Conservation (phyloP, 2,113 vertebrate genomes). For the Megaleporinus macrocephalus region DNA sequence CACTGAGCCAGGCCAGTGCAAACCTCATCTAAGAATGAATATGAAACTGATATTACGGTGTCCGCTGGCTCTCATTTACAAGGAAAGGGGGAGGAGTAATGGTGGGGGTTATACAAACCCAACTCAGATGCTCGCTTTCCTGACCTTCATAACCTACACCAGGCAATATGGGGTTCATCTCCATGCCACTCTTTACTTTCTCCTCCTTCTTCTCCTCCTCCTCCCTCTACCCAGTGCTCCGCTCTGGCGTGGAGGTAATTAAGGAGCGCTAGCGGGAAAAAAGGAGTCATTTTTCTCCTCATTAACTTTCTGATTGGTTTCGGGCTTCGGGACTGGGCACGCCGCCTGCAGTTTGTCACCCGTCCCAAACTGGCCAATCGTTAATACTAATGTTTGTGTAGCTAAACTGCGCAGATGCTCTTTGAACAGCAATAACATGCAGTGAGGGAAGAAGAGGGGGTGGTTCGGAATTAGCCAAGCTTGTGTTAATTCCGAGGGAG, state of each 20-base stretch:
- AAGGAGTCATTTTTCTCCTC: conserved; percentile 96
- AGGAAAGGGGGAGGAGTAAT: conserved; percentile 57
- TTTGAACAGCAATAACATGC: conserved; percentile 86
- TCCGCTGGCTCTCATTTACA: conserved; percentile 67
- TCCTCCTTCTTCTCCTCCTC: conserved; percentile 41
- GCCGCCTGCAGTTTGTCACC: conserved; percentile 94
- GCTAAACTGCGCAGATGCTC: conserved; percentile 87
- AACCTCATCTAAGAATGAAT: conserved; percentile 17
- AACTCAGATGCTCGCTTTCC: conserved; percentile 76
- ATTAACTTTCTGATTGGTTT: conserved; percentile 99
- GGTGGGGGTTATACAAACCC: conserved; percentile 72
- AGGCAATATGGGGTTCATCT: conserved; percentile 71
- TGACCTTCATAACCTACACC: conserved; percentile 82
- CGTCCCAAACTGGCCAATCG: conserved; percentile 92
- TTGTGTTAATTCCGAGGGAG: conserved; percentile 86
- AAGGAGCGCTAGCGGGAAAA: conserved; percentile 79
- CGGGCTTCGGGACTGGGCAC: conserved; percentile 85
- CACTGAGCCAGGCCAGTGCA: conserved; percentile 30
- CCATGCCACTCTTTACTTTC: conserved; percentile 44
- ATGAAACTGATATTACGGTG: conserved; percentile 62
- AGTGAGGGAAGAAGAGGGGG: conserved; percentile 67
- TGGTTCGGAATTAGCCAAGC: conserved; percentile 84
- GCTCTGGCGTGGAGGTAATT: conserved; percentile 84
- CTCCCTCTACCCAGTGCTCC: conserved; percentile 64
- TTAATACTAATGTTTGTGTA: conserved; percentile 99